Conservation (phyloP, 1,140 invertebrate species). For the Theocolax elegans region DNA sequence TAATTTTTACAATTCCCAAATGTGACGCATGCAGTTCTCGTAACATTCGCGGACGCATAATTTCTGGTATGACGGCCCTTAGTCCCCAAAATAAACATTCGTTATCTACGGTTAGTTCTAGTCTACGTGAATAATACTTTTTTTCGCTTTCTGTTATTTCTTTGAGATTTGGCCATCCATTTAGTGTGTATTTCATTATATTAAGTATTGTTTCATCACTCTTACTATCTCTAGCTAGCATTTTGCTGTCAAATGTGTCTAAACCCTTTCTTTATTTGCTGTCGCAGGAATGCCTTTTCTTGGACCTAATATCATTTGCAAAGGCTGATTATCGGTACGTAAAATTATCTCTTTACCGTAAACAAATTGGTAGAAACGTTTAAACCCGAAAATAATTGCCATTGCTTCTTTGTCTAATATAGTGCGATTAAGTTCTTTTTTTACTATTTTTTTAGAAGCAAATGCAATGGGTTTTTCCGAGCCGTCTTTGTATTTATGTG, state of each 20-base stretch:
- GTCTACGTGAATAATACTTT: no score
- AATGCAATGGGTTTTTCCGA: conserved; percentile 27
- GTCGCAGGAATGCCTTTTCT: no score
- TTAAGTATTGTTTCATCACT: no score
- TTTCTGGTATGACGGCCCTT: conserved; percentile 59
- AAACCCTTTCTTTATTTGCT: no score
- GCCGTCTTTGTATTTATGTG: conserved; percentile 49
- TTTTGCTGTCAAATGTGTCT: no score
- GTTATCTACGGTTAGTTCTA: no score
- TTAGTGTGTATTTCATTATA: no score
- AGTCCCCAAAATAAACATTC: no score
- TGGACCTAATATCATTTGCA: conserved; percentile 33
- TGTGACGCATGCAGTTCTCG: conserved; percentile 40
- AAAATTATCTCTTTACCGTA: conserved; percentile 59
- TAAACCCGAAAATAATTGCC: conserved; percentile 57
- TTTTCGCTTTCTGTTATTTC: no score
- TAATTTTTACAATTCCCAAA: conserved; percentile 41
- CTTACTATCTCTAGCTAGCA: no score
- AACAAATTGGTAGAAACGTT: conserved; percentile 60
- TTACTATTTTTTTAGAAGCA: conserved; percentile 19
- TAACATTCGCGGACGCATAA: conserved; percentile 50
- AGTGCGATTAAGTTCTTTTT: conserved; percentile 62
- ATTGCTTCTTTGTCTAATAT: conserved; percentile 67
- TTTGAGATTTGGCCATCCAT: no score
- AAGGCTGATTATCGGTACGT: conserved; percentile 58